Conservation (phyloP, 2,113 vertebrate species). For the Chunga burmeisteri region DNA sequence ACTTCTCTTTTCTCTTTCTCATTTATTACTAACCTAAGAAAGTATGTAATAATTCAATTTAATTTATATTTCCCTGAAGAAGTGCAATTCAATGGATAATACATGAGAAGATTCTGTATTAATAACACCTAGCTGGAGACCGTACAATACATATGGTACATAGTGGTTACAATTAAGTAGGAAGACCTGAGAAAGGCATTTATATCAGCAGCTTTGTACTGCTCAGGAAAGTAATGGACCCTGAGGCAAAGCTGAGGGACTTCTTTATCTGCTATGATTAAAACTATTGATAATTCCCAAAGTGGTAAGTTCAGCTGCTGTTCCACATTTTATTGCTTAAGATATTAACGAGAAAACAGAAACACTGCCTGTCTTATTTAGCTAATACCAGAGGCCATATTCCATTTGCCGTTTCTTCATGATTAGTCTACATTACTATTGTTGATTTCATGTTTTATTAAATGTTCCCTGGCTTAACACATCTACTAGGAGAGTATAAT, state of each 20-base stretch:
- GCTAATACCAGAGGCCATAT: not conserved
- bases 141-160: not conserved
- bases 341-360: conserved; percentile 39
- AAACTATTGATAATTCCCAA: conserved; percentile 14
- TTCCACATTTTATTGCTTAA: not conserved
- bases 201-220: conserved; percentile 9
- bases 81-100: conserved; percentile 28
- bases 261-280: conserved; percentile 37
- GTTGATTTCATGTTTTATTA: not conserved
- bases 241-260: conserved; percentile 41
- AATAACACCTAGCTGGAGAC: conserved; percentile 29
- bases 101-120: not conserved
- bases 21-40: conserved; percentile 45
- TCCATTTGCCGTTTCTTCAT: not conserved
- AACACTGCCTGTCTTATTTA: not conserved
- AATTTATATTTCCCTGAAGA: conserved; percentile 54
- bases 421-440: not conserved
- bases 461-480: not conserved
- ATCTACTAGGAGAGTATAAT: not conserved
- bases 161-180: conserved; percentile 14
- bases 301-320: not conserved
- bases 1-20: not conserved
- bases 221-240: conserved; percentile 18
- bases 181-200: conserved; percentile 10
- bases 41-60: conserved; percentile 46